Percentiles rank a stretch among this genome's conserved stretches.
Evolutionary conservation across 2,888 invertebrate genomes (phyloP).

Genomic region (Monochamus alternatus): DNA sequence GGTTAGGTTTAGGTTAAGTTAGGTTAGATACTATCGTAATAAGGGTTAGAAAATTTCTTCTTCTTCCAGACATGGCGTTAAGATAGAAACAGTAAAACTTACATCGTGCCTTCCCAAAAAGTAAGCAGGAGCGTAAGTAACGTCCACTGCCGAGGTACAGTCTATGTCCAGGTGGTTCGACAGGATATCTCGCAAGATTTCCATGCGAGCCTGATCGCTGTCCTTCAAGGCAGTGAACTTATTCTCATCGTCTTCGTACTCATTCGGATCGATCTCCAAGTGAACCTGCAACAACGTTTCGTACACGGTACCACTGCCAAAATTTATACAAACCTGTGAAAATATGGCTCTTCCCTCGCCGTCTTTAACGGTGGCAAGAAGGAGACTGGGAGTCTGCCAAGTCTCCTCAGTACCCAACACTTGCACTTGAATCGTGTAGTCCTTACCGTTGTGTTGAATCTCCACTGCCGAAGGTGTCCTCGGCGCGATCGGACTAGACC

Average conservation of each 20-base stretch:
- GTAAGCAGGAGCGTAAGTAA: slow-evolving; percentile 77
- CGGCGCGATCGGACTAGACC: slow-evolving; percentile 68
- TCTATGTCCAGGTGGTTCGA: slow-evolving; percentile 81
- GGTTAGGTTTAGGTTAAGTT: no score
- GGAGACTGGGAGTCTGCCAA: slow-evolving; percentile 88
- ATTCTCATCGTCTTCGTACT: slow-evolving; percentile 77
- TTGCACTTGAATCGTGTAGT: slow-evolving; percentile 82
- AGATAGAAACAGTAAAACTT: slow-evolving; percentile 59
- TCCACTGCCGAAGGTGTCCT: slow-evolving; percentile 68
- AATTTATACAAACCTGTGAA: slow-evolving; percentile 76
- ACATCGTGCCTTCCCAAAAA: slow-evolving; percentile 90
- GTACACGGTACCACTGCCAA: not conserved
- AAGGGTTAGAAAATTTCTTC: no score
- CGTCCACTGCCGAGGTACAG: slow-evolving; percentile 69
- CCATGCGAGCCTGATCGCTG: slow-evolving; percentile 81
- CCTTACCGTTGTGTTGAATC: slow-evolving; percentile 72
- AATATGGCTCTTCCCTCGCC: slow-evolving; percentile 85
- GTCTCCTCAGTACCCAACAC: slow-evolving; percentile 89
- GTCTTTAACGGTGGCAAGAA: slow-evolving; percentile 79
- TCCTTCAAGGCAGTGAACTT: slow-evolving; percentile 75
- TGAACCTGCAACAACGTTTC: slow-evolving; percentile 76
- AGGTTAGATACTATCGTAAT: no score
- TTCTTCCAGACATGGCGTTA: not conserved
- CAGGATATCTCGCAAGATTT: slow-evolving; percentile 85
- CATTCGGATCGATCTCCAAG: slow-evolving; percentile 83